Evolutionary conservation across 2,113 vertebrate genomes (phyloP).

Genomic region (Cyanoramphus novaezelandiae): DNA sequence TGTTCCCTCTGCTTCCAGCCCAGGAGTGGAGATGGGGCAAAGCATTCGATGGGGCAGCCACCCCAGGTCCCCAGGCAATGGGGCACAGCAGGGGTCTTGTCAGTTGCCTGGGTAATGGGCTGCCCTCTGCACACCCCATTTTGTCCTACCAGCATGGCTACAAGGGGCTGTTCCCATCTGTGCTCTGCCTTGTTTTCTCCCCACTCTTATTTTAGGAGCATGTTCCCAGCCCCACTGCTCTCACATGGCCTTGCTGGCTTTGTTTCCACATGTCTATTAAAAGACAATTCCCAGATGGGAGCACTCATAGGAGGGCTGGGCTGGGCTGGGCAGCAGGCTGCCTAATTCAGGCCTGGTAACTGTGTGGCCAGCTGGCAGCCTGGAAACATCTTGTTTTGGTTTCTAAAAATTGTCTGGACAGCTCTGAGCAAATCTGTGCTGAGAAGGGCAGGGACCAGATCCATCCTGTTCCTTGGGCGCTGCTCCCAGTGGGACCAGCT

Average conservation of each 20-base stretch:
- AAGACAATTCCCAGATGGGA: constrained; percentile 71
- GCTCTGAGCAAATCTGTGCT: constrained; percentile 15
- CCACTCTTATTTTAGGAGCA: constrained; percentile 63
- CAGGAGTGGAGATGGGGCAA: background rate
- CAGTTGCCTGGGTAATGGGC: rapidly evolving
- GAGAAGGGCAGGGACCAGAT: background rate
- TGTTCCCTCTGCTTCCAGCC: background rate
- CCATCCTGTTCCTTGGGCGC: background rate
- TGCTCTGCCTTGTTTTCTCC: background rate
- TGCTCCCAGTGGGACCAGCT: background rate
- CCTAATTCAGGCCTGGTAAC: constrained; percentile 47
- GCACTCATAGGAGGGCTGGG: constrained; percentile 41
- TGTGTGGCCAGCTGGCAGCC: background rate
- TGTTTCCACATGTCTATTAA: constrained; percentile 76
- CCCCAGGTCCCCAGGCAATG: rapidly evolving
- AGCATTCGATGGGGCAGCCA: background rate
- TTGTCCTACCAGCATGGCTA: background rate
- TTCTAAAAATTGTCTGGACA: constrained; percentile 35
- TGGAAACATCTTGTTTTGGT: constrained; percentile 58
- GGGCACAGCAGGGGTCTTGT: background rate
- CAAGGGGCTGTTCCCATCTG: background rate
- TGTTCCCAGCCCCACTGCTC: background rate
- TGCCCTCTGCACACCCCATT: rapidly evolving
- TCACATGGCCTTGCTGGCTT: constrained; percentile 44
- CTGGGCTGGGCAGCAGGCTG: constrained; percentile 22